A percentile compares a stretch with the other conserved stretches of the same genome.
phyloP scores from a whole-genome alignment of 2,113 vertebrate species.

The Spea bombifrons region DNA sequence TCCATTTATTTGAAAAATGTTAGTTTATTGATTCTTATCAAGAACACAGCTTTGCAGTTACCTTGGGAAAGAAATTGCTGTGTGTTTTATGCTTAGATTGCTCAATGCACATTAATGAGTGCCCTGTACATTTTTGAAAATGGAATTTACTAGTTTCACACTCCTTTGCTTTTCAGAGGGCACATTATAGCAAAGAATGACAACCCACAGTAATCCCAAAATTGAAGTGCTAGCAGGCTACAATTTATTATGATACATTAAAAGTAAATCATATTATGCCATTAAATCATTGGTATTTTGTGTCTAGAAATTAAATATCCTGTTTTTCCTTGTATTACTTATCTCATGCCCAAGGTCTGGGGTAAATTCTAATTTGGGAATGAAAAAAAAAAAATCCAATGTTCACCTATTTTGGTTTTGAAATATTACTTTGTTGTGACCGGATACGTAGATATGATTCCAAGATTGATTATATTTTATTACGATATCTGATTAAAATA shows the following conservation, averaged over 20 bases:
- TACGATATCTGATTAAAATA: too few species aligned
- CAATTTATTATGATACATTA: constrained; percentile 18
- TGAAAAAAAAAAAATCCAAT: constrained; percentile 2
- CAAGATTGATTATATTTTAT: constrained; percentile 8
- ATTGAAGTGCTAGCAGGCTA: not conserved
- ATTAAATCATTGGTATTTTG: not conserved
- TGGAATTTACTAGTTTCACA: too few species aligned
- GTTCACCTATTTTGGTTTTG: not conserved
- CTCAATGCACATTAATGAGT: not conserved
- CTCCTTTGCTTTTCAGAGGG: too few species aligned
- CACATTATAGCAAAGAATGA: not conserved
- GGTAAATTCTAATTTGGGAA: not conserved
- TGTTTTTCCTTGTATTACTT: constrained; percentile 9
- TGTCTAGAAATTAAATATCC: not conserved
- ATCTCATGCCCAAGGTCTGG: constrained; percentile 14
- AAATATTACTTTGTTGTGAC: constrained; percentile 13
- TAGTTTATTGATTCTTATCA: constrained; percentile 31
- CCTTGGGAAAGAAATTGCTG: constrained; percentile 10
- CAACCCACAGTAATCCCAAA: not conserved
- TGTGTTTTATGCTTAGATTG: constrained; percentile 5
- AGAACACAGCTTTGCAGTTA: constrained; percentile 31
- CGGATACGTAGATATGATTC: constrained; percentile 2
- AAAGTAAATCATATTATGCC: constrained; percentile 24
- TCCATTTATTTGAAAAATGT: constrained; percentile 33
- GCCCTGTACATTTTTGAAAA: not conserved